phyloP scores from a whole-genome alignment of 2,888 invertebrate genomes.

The Abscondita cerata region DNA sequence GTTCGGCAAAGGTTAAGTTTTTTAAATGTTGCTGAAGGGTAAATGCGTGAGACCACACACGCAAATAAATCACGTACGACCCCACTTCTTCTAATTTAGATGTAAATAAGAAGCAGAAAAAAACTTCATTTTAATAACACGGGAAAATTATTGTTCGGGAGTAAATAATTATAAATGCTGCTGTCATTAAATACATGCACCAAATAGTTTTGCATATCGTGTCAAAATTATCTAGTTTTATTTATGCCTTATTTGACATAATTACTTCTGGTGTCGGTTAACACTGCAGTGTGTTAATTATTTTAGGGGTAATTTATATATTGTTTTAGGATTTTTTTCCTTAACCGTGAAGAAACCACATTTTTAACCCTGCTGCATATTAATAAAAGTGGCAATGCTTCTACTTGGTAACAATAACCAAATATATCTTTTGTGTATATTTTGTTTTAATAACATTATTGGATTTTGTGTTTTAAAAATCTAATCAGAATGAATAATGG shows the following conservation, averaged over 20 bases:
- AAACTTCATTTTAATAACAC: constrained; percentile 17
- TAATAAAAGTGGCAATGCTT: no score
- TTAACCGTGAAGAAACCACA: no score
- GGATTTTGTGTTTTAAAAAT: no score
- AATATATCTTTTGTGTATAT: no score
- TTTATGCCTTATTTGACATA: constrained; percentile 1
- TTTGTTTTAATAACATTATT: no score
- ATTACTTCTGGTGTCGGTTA: no score
- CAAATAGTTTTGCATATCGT: constrained; percentile 1
- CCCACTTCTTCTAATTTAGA: constrained; percentile 19
- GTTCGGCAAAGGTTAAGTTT: constrained; percentile 1
- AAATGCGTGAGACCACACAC: constrained; percentile 27
- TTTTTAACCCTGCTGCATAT: no score
- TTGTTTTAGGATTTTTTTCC: no score
- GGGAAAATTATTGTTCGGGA: not conserved
- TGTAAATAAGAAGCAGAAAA: constrained; percentile 25
- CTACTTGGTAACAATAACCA: no score
- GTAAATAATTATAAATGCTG: constrained; percentile 3
- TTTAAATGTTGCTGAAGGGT: constrained; percentile 10
- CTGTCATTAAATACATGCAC: constrained; percentile 10
- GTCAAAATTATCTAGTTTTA: constrained; percentile 7
- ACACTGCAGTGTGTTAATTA: no score
- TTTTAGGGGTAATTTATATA: no score
- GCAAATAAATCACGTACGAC: constrained; percentile 27
- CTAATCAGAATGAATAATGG: no score